These are phyloP conservation scores for Cynodonichthys magdalenae DNA, from an alignment of 2,797 vertebrate genomes.

Conservation along the genomic window DNA sequence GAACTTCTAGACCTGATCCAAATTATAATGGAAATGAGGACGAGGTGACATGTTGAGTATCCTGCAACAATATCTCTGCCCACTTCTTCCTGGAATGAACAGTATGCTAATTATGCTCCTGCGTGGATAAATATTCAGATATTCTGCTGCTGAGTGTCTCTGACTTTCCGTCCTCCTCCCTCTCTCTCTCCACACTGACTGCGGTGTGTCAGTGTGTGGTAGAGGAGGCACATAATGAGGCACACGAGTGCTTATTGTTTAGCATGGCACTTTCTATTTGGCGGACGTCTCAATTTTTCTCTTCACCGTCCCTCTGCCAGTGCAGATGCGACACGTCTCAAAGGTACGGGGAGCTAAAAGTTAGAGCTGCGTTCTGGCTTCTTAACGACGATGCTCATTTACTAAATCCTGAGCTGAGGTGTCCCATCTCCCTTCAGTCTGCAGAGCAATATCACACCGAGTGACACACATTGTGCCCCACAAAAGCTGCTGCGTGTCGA, in stretches of 20 bases:
- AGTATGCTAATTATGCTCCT: slow-evolving; percentile 62
- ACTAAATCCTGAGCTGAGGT: slow-evolving; percentile 51
- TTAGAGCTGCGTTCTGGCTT: slow-evolving; percentile 30
- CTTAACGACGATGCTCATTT: slow-evolving; percentile 16
- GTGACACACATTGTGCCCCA: slow-evolving; percentile 74
- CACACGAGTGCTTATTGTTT: slow-evolving; percentile 47
- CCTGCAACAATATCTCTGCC: slow-evolving; percentile 57
- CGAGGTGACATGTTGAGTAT: slow-evolving; percentile 66
- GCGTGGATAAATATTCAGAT: slow-evolving; percentile 56
- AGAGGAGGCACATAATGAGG: slow-evolving; percentile 55
- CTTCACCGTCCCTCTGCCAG: slow-evolving; percentile 16
- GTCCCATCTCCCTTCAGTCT: slow-evolving; percentile 42
- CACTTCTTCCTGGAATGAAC: slow-evolving; percentile 44
- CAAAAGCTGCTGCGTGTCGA: slow-evolving; percentile 58
- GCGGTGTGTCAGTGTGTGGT: slow-evolving; percentile 19
- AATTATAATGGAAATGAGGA: slow-evolving; percentile 48
- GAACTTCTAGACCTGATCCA: slow-evolving; percentile 19
- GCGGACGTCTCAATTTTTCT: slow-evolving; percentile 58
- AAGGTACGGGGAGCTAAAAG: slow-evolving; percentile 28
- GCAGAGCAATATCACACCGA: slow-evolving; percentile 61
- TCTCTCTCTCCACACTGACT: slow-evolving; percentile 34
- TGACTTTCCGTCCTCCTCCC: slow-evolving; percentile 29
- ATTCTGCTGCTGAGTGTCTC: slow-evolving; percentile 26
- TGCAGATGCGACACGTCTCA: neutral
- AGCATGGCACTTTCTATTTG: slow-evolving; percentile 36